These are phyloP conservation scores for Hirtodrosophila cameraria DNA, from an alignment of 2,888 invertebrate genomes.

Conservation along the genomic window DNA sequence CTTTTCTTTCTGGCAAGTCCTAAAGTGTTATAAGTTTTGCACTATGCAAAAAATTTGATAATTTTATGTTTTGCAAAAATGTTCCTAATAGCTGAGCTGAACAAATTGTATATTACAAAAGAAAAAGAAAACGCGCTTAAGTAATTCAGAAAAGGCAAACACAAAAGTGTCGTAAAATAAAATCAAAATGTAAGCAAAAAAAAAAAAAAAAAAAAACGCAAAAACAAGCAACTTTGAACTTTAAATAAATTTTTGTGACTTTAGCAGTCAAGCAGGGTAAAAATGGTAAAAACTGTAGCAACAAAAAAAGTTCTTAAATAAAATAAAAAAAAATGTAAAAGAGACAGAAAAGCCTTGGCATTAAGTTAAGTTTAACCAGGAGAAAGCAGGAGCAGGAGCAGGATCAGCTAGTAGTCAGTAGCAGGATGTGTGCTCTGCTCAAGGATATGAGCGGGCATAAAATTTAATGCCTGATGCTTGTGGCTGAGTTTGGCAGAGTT, in stretches of 20 bases:
- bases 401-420: conserved; percentile 36
- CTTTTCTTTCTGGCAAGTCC: not conserved
- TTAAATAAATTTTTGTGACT: conserved; percentile 73
- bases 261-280: conserved; percentile 26
- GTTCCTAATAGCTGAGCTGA: conserved; percentile 36
- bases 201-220: conserved; percentile 1
- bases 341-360: conserved; percentile 69
- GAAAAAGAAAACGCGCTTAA: conserved; percentile 31
- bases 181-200: conserved; percentile 47
- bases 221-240: conserved; percentile 49
- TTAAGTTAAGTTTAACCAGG: conserved; percentile 59
- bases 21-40: conserved; percentile 8
- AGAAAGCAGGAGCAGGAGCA: conserved; percentile 24
- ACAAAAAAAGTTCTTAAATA: conserved; percentile 64
- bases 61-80: conserved; percentile 24
- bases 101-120: conserved; percentile 33
- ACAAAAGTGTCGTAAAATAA: conserved; percentile 69
- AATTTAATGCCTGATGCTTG: conserved; percentile 66
- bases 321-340: conserved; percentile 35
- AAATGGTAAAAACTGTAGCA: conserved; percentile 22
- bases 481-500: conserved; percentile 50
- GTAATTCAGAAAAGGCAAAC: conserved; percentile 33
- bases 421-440: conserved; percentile 46
- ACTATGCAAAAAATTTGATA: conserved; percentile 37
- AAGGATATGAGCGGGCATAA: conserved; percentile 71